Percentiles rank a stretch among this genome's conserved stretches.
Evolutionary conservation across 2,797 vertebrate species (phyloP).

Genomic region (Gephyroberyx darwinii): DNA sequence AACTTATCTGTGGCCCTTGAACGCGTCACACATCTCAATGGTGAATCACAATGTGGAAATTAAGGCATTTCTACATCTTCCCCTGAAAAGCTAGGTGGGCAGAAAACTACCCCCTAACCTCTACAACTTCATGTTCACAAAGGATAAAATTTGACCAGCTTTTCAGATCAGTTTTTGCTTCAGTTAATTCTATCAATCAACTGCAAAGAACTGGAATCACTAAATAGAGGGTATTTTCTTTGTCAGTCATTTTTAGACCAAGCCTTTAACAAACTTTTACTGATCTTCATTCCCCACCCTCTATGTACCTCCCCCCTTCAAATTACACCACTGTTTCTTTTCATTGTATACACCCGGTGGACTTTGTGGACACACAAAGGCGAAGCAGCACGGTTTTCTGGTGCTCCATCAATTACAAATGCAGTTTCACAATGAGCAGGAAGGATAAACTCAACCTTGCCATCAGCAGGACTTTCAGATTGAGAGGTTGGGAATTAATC

Average conservation of each 20-base stretch:
- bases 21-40: constrained; percentile 51
- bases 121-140: background rate
- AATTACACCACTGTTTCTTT: constrained; percentile 65
- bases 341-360: constrained; percentile 62
- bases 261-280: constrained; percentile 53
- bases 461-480: constrained; percentile 76
- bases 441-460: constrained; percentile 67
- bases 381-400: constrained; percentile 72
- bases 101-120: background rate
- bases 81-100: background rate
- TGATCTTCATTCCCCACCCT: constrained; percentile 50
- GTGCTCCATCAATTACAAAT: constrained; percentile 68
- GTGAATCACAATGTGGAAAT: constrained; percentile 38
- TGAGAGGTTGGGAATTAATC: constrained; percentile 78
- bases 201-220: background rate
- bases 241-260: constrained; percentile 43
- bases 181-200: constrained; percentile 13
- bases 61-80: constrained; percentile 35
- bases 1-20: constrained; percentile 48
- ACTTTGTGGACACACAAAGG: constrained; percentile 67
- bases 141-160: background rate
- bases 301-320: constrained; percentile 38
- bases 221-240: constrained; percentile 34
- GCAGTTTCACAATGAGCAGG: constrained; percentile 67
- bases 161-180: constrained; percentile 19